phyloP scores from a whole-genome alignment of 2,113 vertebrate species.

The Lophochroa leadbeateri region DNA sequence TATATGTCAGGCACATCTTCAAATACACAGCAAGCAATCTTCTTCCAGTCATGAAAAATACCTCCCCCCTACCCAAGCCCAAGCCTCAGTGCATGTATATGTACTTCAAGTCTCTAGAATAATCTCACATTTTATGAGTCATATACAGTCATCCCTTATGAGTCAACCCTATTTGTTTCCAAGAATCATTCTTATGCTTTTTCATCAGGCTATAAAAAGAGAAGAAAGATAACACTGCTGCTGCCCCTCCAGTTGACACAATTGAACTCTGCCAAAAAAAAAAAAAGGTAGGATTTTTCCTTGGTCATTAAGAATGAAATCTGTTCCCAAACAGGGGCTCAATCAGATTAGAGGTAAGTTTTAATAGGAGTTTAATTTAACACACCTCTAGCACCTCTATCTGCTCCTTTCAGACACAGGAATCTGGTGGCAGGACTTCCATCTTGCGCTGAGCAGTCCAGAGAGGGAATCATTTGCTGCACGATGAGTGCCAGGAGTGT shows the following conservation, averaged over 20 bases:
- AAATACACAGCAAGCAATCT: not conserved
- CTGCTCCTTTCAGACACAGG: not conserved
- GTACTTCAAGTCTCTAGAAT: not conserved
- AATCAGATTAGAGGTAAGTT: not conserved
- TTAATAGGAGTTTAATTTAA: not conserved
- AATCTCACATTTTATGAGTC: constrained; percentile 3
- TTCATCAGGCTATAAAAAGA: constrained; percentile 26
- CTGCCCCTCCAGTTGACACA: not conserved
- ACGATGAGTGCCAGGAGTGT: not conserved
- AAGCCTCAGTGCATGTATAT: not conserved
- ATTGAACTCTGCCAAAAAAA: not conserved
- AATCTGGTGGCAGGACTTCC: not conserved
- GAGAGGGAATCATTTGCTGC: not conserved
- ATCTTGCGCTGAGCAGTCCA: not conserved
- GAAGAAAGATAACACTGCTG: not conserved
- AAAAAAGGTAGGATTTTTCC: not conserved
- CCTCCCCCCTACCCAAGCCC: not conserved
- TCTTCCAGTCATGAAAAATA: not conserved
- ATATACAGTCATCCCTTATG: not conserved
- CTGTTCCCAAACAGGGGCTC: not conserved
- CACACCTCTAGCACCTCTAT: not conserved
- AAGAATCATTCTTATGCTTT: not conserved
- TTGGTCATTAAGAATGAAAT: not conserved
- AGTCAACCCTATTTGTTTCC: constrained; percentile 29
- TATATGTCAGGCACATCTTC: not conserved